phyloP scores from a whole-genome alignment of 2,888 invertebrate genomes.

The Ferrisia virgata region DNA sequence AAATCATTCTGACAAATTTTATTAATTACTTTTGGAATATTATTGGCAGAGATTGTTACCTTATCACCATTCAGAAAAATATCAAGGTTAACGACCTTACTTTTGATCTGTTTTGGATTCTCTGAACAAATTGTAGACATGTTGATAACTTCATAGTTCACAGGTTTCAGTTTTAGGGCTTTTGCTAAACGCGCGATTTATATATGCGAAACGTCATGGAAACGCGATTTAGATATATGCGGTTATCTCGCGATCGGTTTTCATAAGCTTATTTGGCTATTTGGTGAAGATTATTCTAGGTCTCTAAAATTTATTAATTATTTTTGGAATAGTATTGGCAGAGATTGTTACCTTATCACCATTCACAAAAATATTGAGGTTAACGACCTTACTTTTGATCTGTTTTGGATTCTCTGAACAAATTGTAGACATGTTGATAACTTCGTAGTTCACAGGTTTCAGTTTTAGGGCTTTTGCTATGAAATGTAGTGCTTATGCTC shows the following conservation, averaged over 20 bases:
- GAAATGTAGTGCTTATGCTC: too few relatives aligned
- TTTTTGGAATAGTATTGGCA: neutral
- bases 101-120: neutral
- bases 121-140: neutral
- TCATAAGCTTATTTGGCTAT: too few relatives aligned
- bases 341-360: neutral
- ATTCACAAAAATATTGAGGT: neutral
- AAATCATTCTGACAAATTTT: neutral
- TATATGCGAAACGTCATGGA: too few relatives aligned
- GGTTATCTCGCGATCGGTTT: too few relatives aligned
- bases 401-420: neutral
- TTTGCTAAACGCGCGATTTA: too few relatives aligned
- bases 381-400: neutral
- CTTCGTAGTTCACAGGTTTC: neutral
- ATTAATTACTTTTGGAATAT: neutral
- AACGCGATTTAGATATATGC: too few relatives aligned
- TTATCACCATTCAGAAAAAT: neutral
- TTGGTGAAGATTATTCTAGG: too few relatives aligned
- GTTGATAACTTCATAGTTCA: neutral
- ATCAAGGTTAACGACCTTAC: neutral
- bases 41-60: neutral
- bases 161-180: neutral
- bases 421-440: neutral
- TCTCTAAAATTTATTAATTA: too few relatives aligned
- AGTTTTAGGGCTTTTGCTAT: neutral